A percentile compares a stretch with the other conserved stretches of the same genome.
These are phyloP conservation scores for Sarcophilus harrisii DNA, from an alignment of 2,797 vertebrate genomes.

Conservation along the genomic window DNA sequence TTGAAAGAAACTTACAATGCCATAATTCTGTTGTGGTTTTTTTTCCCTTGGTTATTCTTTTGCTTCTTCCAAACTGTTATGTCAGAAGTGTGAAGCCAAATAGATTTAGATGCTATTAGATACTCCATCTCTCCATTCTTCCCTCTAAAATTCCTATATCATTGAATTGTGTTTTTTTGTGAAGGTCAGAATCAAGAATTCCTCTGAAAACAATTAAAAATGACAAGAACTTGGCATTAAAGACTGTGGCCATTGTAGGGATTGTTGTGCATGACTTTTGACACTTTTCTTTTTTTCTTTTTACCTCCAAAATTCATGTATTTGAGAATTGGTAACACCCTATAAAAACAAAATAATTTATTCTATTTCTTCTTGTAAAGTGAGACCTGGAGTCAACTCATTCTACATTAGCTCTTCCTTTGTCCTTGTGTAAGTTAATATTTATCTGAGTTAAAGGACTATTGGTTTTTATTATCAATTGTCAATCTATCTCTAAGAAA, in stretches of 20 bases:
- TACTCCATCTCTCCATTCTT: not conserved
- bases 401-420: not conserved
- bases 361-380: not conserved
- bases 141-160: not conserved
- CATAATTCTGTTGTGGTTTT: not conserved
- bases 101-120: not conserved
- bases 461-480: not conserved
- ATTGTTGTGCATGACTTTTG: not conserved
- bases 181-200: not conserved
- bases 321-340: too few relatives aligned
- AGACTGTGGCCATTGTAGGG: not conserved
- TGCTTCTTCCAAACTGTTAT: not conserved
- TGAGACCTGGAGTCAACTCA: not conserved
- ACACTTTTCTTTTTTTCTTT: not conserved
- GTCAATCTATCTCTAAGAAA: not conserved
- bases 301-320: not conserved
- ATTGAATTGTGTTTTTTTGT: not conserved
- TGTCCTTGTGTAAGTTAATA: not conserved
- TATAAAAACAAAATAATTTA: not conserved
- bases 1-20: not conserved
- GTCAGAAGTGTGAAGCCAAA: not conserved
- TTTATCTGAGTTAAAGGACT: too few relatives aligned
- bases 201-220: not conserved
- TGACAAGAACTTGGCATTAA: not conserved
- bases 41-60: not conserved